Base-by-base conservation (phyloP, 64 coral and sea anemone species). In the Montipora sp. region DNA sequence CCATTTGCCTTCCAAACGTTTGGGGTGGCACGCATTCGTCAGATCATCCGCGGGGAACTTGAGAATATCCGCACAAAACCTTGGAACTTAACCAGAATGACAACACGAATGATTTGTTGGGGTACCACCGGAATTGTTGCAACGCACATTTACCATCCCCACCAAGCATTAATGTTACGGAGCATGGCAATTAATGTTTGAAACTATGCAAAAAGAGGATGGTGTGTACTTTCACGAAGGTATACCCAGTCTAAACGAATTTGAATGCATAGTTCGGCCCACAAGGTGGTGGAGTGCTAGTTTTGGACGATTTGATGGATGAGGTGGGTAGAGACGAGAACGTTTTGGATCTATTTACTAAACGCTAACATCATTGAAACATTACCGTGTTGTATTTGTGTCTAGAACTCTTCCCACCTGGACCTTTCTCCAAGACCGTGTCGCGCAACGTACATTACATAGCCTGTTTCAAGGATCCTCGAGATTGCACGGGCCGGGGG, bases 221-320 rank as follows among this genome's bases (percentile, higher is more conserved):
- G 9, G 79, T 2, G 48, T 81, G 0, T 3, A 3, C 1, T 81
- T 24, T 24, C 1, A 27, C 1, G 24, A 27, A 27, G 24, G 24
- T 27, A 27, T 27, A 27, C 24, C 24, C 24, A 27, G 24, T 27
- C 24, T 1, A 27, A 27, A 27, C 24, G 1, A 8, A 4, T 1
- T 59, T 59, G n/a, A 8, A 22, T 2, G 23, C 7, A 19, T 53
- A 53, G 49, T 80, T 59, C 24, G 51, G 51, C 0, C 51, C 51
- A n/a, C 0, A 60, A 2, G 78, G 78, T 5, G 93, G 93, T 12
- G 51, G 51, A 3, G 23, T 95, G 5, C 70, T 95, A 63, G 65
- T 95, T 19, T 6, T 95, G 53, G 87, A 95, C 43, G 92, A 93
- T 65, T 27, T 93, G 5, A 93, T 93, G 92, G 85, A 75, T 4